These are phyloP conservation scores for Aethina tumida DNA, from an alignment of 1,140 invertebrate genomes.

Conservation along the genomic window DNA sequence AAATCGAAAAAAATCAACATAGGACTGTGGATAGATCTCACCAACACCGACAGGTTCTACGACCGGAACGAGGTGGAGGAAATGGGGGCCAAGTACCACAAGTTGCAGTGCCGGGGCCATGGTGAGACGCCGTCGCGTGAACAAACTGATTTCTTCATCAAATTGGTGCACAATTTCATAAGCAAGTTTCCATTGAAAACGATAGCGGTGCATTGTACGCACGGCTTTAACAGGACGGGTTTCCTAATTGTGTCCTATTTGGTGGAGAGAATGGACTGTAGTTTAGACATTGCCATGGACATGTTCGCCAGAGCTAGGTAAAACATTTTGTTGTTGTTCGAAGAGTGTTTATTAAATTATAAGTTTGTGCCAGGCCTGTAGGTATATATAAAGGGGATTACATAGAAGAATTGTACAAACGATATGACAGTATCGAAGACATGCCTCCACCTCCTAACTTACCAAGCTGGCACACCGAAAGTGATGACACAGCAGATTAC, in stretches of 20 bases:
- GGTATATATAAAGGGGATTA: conserved; percentile 76
- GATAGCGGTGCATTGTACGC: conserved; percentile 94
- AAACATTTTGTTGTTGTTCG: conserved; percentile 2
- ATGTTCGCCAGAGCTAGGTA: conserved; percentile 25
- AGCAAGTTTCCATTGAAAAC: conserved; percentile 66
- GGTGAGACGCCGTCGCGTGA: conserved; percentile 67
- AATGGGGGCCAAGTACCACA: conserved; percentile 68
- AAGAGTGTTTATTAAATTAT: neutral
- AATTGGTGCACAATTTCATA: conserved; percentile 69
- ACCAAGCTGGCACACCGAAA: conserved; percentile 71
- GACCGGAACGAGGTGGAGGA: conserved; percentile 66
- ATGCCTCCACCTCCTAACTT: conserved; percentile 59
- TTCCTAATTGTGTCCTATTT: conserved; percentile 90
- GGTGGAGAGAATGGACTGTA: conserved; percentile 40
- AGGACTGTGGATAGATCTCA: conserved; percentile 93
- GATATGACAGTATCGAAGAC: conserved; percentile 70
- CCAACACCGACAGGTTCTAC: conserved; percentile 92
- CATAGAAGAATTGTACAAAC: conserved; percentile 56
- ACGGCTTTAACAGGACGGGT: conserved; percentile 97
- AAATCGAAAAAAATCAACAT: conserved; percentile 71
- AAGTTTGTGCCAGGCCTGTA: conserved; percentile 43
- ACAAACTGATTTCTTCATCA: conserved; percentile 69
- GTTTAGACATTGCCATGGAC: conserved; percentile 20
- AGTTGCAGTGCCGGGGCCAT: conserved; percentile 79
- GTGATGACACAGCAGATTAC: conserved; percentile 36